Evolutionary conservation across 1,140 invertebrate species (phyloP), one percentile per base, ranked within the genome.

Genomic region (Leptinotarsa undecemlineata): DNA sequence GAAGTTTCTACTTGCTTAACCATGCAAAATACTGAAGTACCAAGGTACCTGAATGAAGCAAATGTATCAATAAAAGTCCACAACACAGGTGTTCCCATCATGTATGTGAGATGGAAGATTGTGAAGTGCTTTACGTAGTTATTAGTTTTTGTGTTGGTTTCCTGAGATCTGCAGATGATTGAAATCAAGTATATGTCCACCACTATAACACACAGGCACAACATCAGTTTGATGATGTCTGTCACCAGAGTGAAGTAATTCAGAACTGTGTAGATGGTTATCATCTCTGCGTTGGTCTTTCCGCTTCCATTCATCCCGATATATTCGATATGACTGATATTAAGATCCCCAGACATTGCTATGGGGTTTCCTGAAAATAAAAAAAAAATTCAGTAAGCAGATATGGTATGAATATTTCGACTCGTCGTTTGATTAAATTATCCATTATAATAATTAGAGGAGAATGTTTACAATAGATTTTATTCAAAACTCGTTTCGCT

Each of bases 121-220:
- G 48, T 51, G 2, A 60, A 71, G 14, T 72, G 71, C 6, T 21
- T 62, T 17, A 72, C 66, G 60, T 62, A 72, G 2, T 26, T 5
- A 57, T 72, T 72, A 3, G 47, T 62, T 62, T 60, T 63, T n/a
- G 60, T 61, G 26, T 72, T 4, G 13, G 61, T 48, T 71, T 48
- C 61, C 57, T 60, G 19, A 1, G 21, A 2, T 33, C 26, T 61
- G 14, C 13, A 19, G 20, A 69, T 48, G 14, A 48, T 20, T n/a
- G 51, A 21, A 2, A 72, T 61, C 20, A 72, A 26, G 17, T 61
- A 61, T 6, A 72, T 62, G 26, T 72, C 70, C 1, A 48, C 51
- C 2, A 47, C n/a, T 19, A 69, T 48, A 8, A 19, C 48, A 21
- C 15, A 57, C 3, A 69, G 48, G 21, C 68, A 69, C n/a, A 69